Conservation (phyloP, 37 sponge, comb jelly and placozoan species). For the Halisarca cf. caerulea region DNA sequence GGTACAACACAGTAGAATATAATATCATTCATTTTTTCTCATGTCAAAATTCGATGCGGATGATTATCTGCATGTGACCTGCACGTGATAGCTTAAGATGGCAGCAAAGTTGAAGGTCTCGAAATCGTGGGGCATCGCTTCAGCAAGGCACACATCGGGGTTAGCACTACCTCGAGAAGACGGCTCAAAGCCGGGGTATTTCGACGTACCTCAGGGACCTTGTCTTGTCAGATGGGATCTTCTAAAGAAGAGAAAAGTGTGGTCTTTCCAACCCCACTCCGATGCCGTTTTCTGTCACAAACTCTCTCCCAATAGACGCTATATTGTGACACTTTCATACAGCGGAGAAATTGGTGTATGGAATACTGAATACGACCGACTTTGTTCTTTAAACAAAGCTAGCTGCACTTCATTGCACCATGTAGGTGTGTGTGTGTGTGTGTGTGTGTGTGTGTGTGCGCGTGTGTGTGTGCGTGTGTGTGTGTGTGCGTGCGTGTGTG, state of each 20-base stretch:
- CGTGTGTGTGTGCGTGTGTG: constrained; percentile 27
- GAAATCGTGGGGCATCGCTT: constrained; percentile 67
- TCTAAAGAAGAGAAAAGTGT: neutral
- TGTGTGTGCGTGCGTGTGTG: constrained; percentile 18
- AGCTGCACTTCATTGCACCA: constrained; percentile 48
- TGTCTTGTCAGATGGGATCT: constrained; percentile 54
- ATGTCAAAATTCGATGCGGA: no score
- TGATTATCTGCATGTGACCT: no score
- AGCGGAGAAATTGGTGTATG: constrained; percentile 66
- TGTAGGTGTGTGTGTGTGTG: constrained; percentile 33
- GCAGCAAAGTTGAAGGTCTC: no score
- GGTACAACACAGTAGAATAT: no score
- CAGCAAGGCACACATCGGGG: constrained; percentile 66
- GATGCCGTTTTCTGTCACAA: constrained; percentile 54
- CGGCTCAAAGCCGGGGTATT: constrained; percentile 18
- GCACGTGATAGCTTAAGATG: no score
- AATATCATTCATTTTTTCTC: no score
- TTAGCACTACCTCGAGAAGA: constrained; percentile 9
- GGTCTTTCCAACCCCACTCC: constrained; percentile 60
- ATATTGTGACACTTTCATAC: constrained; percentile 47
- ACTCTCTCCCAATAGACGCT: constrained; percentile 34
- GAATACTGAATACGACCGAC: constrained; percentile 31
- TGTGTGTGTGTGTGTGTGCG: constrained; percentile 27
- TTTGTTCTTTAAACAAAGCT: constrained; percentile 16
- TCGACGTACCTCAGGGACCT: constrained; percentile 56